Conservation (phyloP, 2,888 invertebrate genomes). For the Synergus laeviventris region DNA sequence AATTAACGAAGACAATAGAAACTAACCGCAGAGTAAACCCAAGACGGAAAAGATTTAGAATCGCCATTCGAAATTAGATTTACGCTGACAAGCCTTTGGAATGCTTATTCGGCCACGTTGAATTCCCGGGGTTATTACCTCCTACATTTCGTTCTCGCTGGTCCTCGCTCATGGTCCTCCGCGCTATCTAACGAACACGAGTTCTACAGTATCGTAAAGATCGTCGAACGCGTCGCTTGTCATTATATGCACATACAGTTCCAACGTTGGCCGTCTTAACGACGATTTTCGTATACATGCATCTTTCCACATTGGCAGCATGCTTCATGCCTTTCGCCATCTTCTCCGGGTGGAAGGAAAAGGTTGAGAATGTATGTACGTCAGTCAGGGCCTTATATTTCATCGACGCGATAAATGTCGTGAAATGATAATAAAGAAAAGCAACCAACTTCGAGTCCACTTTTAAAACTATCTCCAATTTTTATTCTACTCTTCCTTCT, state of each 20-base stretch:
- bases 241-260: slow-evolving; percentile 44
- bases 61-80: slow-evolving; percentile 53
- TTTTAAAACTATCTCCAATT: slow-evolving; percentile 37
- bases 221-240: slow-evolving; percentile 48
- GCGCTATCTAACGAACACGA: slow-evolving; percentile 41
- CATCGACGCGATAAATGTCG: slow-evolving; percentile 48
- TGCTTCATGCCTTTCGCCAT: not conserved
- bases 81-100: slow-evolving; percentile 50
- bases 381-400: slow-evolving; percentile 43
- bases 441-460: not conserved
- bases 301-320: slow-evolving; percentile 31
- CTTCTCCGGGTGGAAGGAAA: slow-evolving; percentile 33
- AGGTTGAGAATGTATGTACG: slow-evolving; percentile 29
- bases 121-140: slow-evolving; percentile 1
- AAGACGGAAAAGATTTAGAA: slow-evolving; percentile 46
- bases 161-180: slow-evolving; percentile 41
- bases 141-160: slow-evolving; percentile 6
- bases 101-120: slow-evolving; percentile 45
- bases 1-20: slow-evolving; percentile 47
- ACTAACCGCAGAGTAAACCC: slow-evolving; percentile 48
- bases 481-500: slow-evolving; percentile 16
- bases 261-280: too few relatives aligned
- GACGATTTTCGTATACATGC: slow-evolving; percentile 45
- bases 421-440: slow-evolving; percentile 45
- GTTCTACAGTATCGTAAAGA: slow-evolving; percentile 42